phyloP scores from a whole-genome alignment of 2,797 vertebrate species.

The Myripristis jacobus region DNA sequence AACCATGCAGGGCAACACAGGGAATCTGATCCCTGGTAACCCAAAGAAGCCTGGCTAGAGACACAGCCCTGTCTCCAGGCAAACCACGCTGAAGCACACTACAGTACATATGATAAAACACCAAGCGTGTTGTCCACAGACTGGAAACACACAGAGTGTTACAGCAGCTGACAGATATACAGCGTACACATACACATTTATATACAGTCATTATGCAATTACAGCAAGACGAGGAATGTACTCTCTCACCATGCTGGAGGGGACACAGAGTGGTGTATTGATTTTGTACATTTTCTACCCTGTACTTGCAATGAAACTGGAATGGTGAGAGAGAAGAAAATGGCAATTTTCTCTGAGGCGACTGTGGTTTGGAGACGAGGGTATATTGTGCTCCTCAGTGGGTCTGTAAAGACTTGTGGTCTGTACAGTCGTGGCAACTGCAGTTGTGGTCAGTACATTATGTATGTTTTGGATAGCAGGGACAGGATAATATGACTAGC shows the following conservation, averaged over 20 bases:
- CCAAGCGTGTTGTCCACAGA: slow-evolving; percentile 52
- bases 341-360: slow-evolving; percentile 45
- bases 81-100: slow-evolving; percentile 49
- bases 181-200: slow-evolving; percentile 23
- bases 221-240: background rate
- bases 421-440: slow-evolving; percentile 65
- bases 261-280: slow-evolving; percentile 19
- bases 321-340: slow-evolving; percentile 37
- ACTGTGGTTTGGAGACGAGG: slow-evolving; percentile 49
- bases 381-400: slow-evolving; percentile 55
- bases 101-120: slow-evolving; percentile 61
- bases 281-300: slow-evolving; percentile 27
- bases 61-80: slow-evolving; percentile 76
- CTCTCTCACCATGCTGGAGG: slow-evolving; percentile 34
- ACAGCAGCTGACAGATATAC: slow-evolving; percentile 13
- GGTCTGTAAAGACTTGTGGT: slow-evolving; percentile 62
- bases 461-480: slow-evolving; percentile 56
- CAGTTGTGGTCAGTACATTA: slow-evolving; percentile 53
- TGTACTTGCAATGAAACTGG: slow-evolving; percentile 36
- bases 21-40: slow-evolving; percentile 80
- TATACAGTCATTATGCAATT: slow-evolving; percentile 20
- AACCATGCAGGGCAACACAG: slow-evolving; percentile 51
- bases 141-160: slow-evolving; percentile 29
- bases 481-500: slow-evolving; percentile 42
- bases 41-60: slow-evolving; percentile 72